These are phyloP conservation scores for Pseudochaenichthys georgianus DNA, from an alignment of 2,797 vertebrate species.

Conservation along the genomic window DNA sequence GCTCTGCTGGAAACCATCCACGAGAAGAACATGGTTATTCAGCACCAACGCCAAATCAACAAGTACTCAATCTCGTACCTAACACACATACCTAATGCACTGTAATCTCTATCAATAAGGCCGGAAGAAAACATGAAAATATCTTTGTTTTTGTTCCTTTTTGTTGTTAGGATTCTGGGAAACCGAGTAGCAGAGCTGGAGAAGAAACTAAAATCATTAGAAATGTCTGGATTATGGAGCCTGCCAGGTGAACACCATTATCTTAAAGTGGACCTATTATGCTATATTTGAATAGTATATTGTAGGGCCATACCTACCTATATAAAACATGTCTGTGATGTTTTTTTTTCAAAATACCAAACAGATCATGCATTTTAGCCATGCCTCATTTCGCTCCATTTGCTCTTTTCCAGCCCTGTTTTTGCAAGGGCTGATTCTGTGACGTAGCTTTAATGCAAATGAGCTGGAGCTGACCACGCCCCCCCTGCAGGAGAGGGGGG, in stretches of 20 bases:
- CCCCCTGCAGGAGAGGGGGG: no score
- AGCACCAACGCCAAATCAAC: conserved; percentile 98
- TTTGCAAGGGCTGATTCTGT: no score
- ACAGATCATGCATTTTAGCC: no score
- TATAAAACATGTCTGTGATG: no score
- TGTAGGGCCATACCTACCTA: no score
- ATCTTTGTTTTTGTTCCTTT: neutral
- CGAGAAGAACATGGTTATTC: conserved; percentile 98
- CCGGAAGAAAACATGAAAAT: neutral
- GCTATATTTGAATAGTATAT: no score
- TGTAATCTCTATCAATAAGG: neutral
- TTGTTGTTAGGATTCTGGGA: conserved; percentile 91
- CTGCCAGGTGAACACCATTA: conserved; percentile 89
- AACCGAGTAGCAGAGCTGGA: conserved; percentile 95
- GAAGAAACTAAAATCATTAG: conserved; percentile 95
- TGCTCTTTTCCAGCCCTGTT: no score
- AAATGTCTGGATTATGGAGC: conserved; percentile 97
- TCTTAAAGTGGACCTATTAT: neutral
- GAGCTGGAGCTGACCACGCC: no score
- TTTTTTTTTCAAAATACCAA: no score
- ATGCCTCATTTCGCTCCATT: no score
- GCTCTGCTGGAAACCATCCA: conserved; percentile 98
- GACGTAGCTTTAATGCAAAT: no score
- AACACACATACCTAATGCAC: neutral
- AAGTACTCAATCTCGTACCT: conserved; percentile 83